A percentile compares a stretch with the other conserved stretches of the same genome.
These are phyloP conservation scores for Pungitius pungitius DNA, from an alignment of 2,113 vertebrate species.

Conservation along the genomic window DNA sequence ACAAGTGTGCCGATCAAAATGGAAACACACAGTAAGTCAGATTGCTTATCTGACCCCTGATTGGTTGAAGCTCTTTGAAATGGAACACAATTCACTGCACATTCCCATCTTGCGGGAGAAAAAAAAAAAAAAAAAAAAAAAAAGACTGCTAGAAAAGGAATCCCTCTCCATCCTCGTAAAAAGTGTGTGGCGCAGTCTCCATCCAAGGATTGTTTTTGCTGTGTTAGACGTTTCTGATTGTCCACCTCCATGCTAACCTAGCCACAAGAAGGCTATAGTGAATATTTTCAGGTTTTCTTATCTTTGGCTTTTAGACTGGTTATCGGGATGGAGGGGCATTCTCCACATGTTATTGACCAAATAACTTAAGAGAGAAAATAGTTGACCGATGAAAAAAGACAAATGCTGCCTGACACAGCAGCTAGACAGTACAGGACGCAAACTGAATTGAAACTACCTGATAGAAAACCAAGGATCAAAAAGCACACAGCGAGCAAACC, in stretches of 20 bases:
- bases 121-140: not conserved
- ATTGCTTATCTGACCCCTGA: not conserved
- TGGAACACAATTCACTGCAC: not conserved
- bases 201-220: too few relatives aligned
- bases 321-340: not conserved
- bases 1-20: slow-evolving; percentile 9
- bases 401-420: not conserved
- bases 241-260: too few relatives aligned
- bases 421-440: not conserved
- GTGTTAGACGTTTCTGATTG: too few relatives aligned
- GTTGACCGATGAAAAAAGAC: not conserved
- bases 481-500: not conserved
- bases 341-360: not conserved
- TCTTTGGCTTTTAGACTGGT: not conserved
- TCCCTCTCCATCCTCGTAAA: not conserved
- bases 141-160: too few relatives aligned
- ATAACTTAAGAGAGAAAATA: not conserved
- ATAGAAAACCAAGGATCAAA: not conserved
- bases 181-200: too few relatives aligned
- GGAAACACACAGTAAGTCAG: not conserved
- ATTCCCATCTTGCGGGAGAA: too few relatives aligned
- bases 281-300: not conserved
- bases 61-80: not conserved
- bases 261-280: not conserved
- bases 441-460: not conserved